phyloP scores from a whole-genome alignment of 2,797 vertebrate genomes.

The Tympanoctomys barrerae region DNA sequence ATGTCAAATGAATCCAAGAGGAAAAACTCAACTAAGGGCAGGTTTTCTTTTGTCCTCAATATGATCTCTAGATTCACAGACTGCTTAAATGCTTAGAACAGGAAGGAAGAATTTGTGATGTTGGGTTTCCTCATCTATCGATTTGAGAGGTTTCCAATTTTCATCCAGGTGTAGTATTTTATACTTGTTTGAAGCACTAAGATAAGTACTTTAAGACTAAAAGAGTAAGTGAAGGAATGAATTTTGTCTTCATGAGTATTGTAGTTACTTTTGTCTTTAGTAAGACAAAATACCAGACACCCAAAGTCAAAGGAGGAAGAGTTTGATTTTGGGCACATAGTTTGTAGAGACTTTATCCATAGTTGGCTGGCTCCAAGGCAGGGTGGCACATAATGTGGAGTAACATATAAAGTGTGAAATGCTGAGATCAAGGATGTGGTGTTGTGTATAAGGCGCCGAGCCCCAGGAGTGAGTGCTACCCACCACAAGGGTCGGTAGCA shows the following conservation, averaged over 20 bases:
- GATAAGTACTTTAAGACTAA: neutral
- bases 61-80: neutral
- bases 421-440: too few species aligned
- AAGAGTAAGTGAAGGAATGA: neutral
- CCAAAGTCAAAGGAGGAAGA: neutral
- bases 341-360: neutral
- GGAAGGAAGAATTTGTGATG: neutral
- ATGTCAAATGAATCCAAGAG: neutral
- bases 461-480: too few species aligned
- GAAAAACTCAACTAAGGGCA: neutral
- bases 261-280: neutral
- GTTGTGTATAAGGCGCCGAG: too few species aligned
- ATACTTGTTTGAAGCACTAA: neutral
- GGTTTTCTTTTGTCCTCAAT: too few species aligned
- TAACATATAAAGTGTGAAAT: too few species aligned
- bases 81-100: neutral
- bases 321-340: neutral
- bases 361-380: neutral
- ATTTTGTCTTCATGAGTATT: neutral
- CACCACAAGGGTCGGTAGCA: too few species aligned
- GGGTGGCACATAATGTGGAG: too few species aligned
- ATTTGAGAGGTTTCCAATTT: neutral
- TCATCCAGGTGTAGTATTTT: neutral
- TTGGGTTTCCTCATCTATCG: neutral
- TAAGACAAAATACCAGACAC: neutral